These are phyloP conservation scores for Entomobrya proxima DNA, from an alignment of 2,888 invertebrate species.

Conservation along the genomic window DNA sequence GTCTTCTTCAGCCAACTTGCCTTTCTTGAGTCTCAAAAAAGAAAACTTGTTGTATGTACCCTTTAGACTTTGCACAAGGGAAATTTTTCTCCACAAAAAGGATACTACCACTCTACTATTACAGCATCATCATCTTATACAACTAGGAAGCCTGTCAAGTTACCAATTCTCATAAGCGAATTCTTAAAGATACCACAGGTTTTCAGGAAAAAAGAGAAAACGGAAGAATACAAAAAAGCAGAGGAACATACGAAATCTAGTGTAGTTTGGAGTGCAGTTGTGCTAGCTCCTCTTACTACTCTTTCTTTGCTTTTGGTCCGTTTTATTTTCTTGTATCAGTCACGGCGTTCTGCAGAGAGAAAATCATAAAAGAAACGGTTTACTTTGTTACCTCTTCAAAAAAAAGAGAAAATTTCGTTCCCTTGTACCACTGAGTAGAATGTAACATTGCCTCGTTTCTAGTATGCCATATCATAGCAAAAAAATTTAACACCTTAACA, in stretches of 20 bases:
- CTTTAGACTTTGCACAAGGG: conserved; percentile 20
- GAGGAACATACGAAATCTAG: not conserved
- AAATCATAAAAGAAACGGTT: not conserved
- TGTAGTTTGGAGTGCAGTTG: not conserved
- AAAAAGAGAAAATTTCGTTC: not conserved
- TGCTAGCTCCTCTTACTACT: not conserved
- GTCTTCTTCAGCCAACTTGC: not conserved
- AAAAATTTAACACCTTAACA: too few species aligned
- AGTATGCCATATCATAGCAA: too few species aligned
- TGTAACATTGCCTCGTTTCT: too few species aligned
- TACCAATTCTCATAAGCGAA: conserved; percentile 7
- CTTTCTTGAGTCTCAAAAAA: not conserved
- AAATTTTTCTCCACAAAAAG: not conserved
- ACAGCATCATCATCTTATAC: not conserved
- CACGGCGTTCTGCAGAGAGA: not conserved
- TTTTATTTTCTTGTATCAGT: not conserved
- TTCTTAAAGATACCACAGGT: conserved; percentile 16
- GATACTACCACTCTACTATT: too few species aligned
- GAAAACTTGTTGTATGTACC: conserved; percentile 8
- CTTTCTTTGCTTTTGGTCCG: not conserved
- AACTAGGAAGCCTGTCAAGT: not conserved
- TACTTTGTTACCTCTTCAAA: conserved; percentile 4
- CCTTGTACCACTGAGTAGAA: too few species aligned
- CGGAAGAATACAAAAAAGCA: not conserved
- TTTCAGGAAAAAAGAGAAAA: not conserved